Base-by-base conservation (phyloP, 2,888 invertebrate genomes). In the Drosophila nigricruria region DNA sequence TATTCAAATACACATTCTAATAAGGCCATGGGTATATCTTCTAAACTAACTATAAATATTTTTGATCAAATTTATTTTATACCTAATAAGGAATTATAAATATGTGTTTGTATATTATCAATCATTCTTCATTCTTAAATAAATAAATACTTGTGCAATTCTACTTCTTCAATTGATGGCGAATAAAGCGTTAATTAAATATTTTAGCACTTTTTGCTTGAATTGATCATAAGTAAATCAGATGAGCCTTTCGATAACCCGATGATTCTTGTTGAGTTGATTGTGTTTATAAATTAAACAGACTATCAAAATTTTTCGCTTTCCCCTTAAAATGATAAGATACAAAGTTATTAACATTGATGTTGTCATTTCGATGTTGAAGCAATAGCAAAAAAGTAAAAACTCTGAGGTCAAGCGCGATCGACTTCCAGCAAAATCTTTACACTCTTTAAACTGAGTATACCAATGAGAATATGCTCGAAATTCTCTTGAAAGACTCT, bases 141-240 rank as follows among this genome's bases (percentile, higher is more conserved):
- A 47, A 47, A 47, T 27, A 47, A 27, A n/a, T 27, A n/a, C 45
- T 27, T n/a, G n/a, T 18, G 18, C 18, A 49, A 18, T 18, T 45
- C 0, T 1, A 27, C n/a, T n/a, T 25, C 1, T 27, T 47, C 27
- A 27, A 30, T 30, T 49, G n/a, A 30, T 32, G 6, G 20, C 18
- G 6, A 49, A 14, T 20, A 14, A 49, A 12, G 34, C 16, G 50
- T 9, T 50, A 50, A 23, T 50, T 18, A 34, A 50, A 36, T 8
- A 18, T 32, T 50, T 50, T 50, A 23, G 20, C 34, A 34, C 32
- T 18, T 34, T 34, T 23, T 20, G 34, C 8, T 23, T 2, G 32
- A 14, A 16, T 34, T 10, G 16, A 10, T 30, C 18, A 18, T 12
- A 32, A 14, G 14, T 14, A 6, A 30, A 49, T 20, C 14, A 18